These are phyloP conservation scores for Pampusana beccarii DNA, from an alignment of 2,113 vertebrate species.

Conservation along the genomic window DNA sequence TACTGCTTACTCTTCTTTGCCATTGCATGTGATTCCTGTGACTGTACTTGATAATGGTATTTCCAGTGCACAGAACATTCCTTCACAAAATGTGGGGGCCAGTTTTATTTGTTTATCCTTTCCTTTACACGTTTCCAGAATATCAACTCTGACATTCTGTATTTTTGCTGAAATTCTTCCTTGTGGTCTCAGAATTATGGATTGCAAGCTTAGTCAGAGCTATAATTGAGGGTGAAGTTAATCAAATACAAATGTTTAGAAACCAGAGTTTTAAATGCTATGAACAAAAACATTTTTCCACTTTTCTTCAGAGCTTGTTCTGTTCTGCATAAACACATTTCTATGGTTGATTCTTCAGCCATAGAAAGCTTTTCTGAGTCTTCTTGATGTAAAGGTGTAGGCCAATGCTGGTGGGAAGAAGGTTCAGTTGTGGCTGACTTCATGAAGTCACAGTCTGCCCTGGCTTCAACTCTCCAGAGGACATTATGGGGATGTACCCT, in stretches of 20 bases:
- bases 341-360: neutral
- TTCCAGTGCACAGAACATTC: neutral
- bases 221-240: conserved; percentile 28
- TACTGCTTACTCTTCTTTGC: neutral
- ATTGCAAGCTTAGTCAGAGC: conserved; percentile 17
- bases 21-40: neutral
- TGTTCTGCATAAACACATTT: neutral
- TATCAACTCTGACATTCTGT: neutral
- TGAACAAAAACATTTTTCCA: neutral
- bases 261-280: conserved; percentile 1
- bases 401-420: neutral
- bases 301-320: neutral
- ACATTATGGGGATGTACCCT: neutral
- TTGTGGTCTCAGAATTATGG: conserved; percentile 11
- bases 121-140: conserved; percentile 8
- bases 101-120: conserved; percentile 41
- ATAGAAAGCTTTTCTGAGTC: neutral
- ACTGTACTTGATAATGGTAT: neutral
- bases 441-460: neutral
- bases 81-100: neutral
- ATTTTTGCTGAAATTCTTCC: conserved; percentile 14
- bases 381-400: neutral
- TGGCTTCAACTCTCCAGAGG: neutral
- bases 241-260: conserved; percentile 48
- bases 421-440: neutral